phyloP scores from a whole-genome alignment of 2,113 vertebrate genomes.

The Boulengeromyrus knoepffleri region DNA sequence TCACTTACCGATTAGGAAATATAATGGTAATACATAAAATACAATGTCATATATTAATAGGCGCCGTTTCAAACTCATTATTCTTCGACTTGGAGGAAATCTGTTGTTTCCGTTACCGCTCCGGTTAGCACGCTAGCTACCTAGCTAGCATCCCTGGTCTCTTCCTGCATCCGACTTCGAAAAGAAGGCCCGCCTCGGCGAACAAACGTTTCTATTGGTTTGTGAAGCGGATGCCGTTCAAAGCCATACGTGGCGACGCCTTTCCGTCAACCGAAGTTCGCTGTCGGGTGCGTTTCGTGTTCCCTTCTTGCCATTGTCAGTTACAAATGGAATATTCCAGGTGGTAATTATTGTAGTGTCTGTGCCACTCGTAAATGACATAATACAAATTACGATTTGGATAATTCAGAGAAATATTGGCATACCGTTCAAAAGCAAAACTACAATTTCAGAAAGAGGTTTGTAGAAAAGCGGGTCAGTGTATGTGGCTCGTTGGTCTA shows the following conservation, averaged over 20 bases:
- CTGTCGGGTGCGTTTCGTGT: neutral
- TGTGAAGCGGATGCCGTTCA: neutral
- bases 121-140: neutral
- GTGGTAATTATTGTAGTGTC: neutral
- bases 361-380: neutral
- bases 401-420: neutral
- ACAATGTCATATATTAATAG: neutral
- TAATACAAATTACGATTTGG: neutral
- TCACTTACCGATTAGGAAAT: neutral
- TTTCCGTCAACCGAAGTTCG: neutral
- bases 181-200: neutral
- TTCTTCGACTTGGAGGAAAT: neutral
- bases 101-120: neutral
- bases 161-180: constrained; percentile 15
- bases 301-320: neutral
- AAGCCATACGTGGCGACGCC: neutral
- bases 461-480: accelerated
- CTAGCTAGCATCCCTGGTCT: neutral
- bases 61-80: neutral
- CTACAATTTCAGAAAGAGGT: neutral
- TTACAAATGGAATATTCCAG: neutral
- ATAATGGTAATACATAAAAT: neutral
- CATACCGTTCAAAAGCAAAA: neutral
- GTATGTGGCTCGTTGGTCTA: constrained; percentile 23
- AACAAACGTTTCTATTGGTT: neutral